Evolutionary conservation across 2,113 vertebrate species (phyloP).

Genomic region (Corythornis vintsioides): DNA sequence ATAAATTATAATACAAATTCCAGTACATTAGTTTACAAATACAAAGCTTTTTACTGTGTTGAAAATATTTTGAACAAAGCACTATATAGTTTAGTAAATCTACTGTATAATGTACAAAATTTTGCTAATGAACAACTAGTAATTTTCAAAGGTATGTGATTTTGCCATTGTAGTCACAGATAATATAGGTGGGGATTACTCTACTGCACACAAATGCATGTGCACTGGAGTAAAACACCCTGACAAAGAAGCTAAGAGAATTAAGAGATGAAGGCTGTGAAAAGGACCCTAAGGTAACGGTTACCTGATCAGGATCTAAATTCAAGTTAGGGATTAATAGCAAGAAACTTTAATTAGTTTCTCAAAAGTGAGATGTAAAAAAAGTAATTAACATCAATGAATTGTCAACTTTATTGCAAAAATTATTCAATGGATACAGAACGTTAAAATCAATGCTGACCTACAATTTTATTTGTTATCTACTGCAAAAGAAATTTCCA

Average conservation of each 20-base stretch:
- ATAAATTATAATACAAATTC: too few relatives aligned
- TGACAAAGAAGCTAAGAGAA: neutral
- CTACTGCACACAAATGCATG: neutral
- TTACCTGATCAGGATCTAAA: neutral
- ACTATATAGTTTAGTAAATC: neutral
- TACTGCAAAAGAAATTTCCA: neutral
- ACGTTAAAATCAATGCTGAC: neutral
- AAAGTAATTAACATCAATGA: neutral
- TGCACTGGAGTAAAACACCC: neutral
- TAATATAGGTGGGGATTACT: accelerated
- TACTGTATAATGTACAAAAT: neutral
- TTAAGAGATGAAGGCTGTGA: neutral
- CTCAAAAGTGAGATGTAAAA: neutral
- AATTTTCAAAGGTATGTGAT: neutral
- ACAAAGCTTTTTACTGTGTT: neutral
- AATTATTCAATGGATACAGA: neutral
- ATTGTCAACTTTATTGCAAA: neutral
- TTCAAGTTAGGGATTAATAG: neutral
- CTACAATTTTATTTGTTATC: neutral
- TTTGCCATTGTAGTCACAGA: neutral
- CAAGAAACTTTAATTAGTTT: neutral
- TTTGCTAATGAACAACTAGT: neutral
- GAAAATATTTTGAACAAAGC: neutral
- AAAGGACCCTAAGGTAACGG: neutral
- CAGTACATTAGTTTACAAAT: neutral